phyloP scores from a whole-genome alignment of 2,888 invertebrate species.

The Parochlus steinenii region DNA sequence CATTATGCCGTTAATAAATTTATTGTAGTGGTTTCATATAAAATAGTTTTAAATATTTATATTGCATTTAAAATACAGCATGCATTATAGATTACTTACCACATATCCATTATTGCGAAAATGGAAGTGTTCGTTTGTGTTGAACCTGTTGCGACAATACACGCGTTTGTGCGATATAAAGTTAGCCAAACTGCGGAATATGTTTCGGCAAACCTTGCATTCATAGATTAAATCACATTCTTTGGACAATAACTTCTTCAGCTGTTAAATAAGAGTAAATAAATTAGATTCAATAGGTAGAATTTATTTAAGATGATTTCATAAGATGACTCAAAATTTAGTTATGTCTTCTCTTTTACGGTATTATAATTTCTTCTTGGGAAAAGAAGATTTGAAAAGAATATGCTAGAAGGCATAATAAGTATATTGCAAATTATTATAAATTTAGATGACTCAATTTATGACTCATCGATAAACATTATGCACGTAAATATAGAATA shows the following conservation, averaged over 20 bases:
- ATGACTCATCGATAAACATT: too few species aligned
- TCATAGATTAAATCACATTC: constrained; percentile 85
- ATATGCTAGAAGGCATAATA: too few species aligned
- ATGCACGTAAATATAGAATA: constrained; percentile 4
- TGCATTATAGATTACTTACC: constrained; percentile 21
- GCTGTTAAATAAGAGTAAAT: constrained; percentile 34
- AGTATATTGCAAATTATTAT: too few species aligned
- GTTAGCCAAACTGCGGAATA: constrained; percentile 75
- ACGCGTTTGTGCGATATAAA: constrained; percentile 78
- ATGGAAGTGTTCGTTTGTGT: constrained; percentile 31
- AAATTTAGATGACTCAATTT: too few species aligned
- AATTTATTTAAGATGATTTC: too few species aligned
- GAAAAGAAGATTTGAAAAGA: too few species aligned
- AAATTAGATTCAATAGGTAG: constrained; percentile 8
- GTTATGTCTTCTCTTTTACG: too few species aligned
- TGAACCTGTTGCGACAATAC: constrained; percentile 51
- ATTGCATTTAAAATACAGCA: constrained; percentile 5
- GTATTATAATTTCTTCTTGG: too few species aligned
- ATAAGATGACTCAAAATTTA: too few species aligned
- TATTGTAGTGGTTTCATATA: too few species aligned
- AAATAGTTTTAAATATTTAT: constrained; percentile 2
- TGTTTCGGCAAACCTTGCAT: constrained; percentile 69
- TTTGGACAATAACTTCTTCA: constrained; percentile 52
- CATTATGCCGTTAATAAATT: too few species aligned
- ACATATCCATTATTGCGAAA: constrained; percentile 31